Base-by-base conservation (phyloP, 1,140 invertebrate genomes). In the Apocrypta bakeri region DNA sequence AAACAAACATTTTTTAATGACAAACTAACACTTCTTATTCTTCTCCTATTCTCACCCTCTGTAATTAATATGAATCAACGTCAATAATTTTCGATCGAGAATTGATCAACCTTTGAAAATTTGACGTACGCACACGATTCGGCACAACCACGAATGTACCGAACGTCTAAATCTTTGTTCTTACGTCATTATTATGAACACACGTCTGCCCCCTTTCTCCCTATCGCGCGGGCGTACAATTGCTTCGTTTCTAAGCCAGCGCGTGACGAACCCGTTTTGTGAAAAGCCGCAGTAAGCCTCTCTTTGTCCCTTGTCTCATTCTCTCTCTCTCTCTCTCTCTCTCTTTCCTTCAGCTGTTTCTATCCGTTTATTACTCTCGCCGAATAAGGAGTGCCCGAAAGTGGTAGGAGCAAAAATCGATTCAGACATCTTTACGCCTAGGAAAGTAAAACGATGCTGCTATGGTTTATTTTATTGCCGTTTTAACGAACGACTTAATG, bases 211-310 rank as follows among this genome's bases (percentile, higher is more conserved):
- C 42, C 48, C 73, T 31, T 29, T 14, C 17, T 31, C 25, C 73
- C n/a, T 17, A 56, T 2, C n/a, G 11, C 27, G 48, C 6, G 61
- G 61, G 31, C 17, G 48, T 75, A 7, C 73, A 33, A 66, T 77
- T 77, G 33, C 63, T 77, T n/a, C 11, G 42, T 40, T 69, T 33
- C 29, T 56, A 56, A 69, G 40, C 37, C 24, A 21, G 21, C 29
- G 14, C 17, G 42, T 79, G 29, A 56, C 66, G 29, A 79, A 29
- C 63, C 64, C 64, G 66, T 78, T 78, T 78, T 68, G 24, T 68
- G 76, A 78, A 78, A 68, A 78, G 64, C 64, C 25, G 25, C 74
- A 42, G 14, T 68, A 27, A 78, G 56, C 21, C 29, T 31, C 7
- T 61, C 74, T 64, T 75, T 77, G 74, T 77, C 11, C 14, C 24